Base-by-base conservation (phyloP, 2,888 invertebrate genomes). In the Tetanocera ferruginea region DNA sequence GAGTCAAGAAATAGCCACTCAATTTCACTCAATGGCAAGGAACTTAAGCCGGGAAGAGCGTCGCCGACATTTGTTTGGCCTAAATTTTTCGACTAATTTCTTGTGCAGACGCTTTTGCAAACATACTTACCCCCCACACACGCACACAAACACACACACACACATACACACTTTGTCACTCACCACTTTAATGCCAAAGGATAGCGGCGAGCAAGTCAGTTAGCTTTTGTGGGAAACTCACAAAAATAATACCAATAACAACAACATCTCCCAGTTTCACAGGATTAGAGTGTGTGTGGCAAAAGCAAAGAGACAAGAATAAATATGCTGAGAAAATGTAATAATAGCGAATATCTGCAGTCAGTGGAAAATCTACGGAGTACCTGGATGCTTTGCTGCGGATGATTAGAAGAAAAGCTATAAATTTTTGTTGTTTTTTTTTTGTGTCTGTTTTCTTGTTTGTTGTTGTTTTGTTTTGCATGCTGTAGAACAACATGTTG, bases 311-410 rank as follows among this genome's bases (percentile, higher is more conserved):
- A 71, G 37, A 71, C 70, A 76, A 43, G 72, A 51, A 71, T 51
- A 64, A 78, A 79, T 69, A 62, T 77, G 72, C 75, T 67, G 78
- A 81, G 77, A 78, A 76, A 76, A 57, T 51, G 77, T 37, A 83
- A 81, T 80, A 82, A 80, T 67, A 75, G 76, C 82, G 82, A 82
- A 82, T 82, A 83, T 83, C 82, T 82, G 83, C 82, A 83, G 80
- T 82, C 81, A 80, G 82, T 81, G 76, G 78, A 74, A 70, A 77
- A 19, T 76, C 73, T 73, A 77, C 77, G 77, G 62, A 19, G 43
- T 14, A 51, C 67, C 67, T 37, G 37, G 67, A 67, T 37, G 43
- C 60, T 14, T 5, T 28, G 28, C 25, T 60, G 60, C 23, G 11
- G 11, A 43, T 43, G 11, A 11, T 43, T 43, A 6, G 43, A 43